These are phyloP conservation scores for Cyanoramphus novaezelandiae DNA, from an alignment of 2,113 vertebrate species.

Conservation along the genomic window DNA sequence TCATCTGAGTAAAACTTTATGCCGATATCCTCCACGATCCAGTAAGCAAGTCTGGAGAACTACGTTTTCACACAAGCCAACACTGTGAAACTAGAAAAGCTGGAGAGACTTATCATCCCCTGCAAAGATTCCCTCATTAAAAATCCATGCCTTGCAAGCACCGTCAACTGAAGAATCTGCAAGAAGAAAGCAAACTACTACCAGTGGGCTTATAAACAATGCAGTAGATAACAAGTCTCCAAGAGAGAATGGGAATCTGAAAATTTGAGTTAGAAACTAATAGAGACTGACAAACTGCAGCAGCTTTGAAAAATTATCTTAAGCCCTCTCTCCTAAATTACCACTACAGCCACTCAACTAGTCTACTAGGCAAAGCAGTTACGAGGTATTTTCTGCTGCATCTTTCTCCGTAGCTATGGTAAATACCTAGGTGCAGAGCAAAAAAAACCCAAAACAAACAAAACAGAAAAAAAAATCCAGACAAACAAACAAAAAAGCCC, in stretches of 20 bases:
- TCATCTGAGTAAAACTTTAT: not conserved
- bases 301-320: not conserved
- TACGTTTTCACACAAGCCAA: not conserved
- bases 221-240: not conserved
- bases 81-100: not conserved
- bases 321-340: not conserved
- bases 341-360: not conserved
- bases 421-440: not conserved
- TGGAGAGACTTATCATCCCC: not conserved
- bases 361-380: not conserved
- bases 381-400: not conserved
- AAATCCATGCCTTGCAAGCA: not conserved
- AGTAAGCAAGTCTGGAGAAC: not conserved
- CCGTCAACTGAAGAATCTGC: not conserved
- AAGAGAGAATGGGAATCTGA: not conserved
- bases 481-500: no score
- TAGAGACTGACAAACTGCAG: not conserved
- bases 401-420: not conserved
- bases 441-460: not conserved
- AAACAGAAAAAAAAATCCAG: not conserved
- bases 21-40: not conserved
- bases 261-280: not conserved
- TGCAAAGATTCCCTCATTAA: not conserved
- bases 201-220: not conserved
- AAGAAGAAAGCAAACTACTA: not conserved